Evolutionary conservation across 2,888 invertebrate genomes (phyloP), one percentile per base, ranked within the genome.

Genomic region (Caenorhabditis macrosperma): DNA sequence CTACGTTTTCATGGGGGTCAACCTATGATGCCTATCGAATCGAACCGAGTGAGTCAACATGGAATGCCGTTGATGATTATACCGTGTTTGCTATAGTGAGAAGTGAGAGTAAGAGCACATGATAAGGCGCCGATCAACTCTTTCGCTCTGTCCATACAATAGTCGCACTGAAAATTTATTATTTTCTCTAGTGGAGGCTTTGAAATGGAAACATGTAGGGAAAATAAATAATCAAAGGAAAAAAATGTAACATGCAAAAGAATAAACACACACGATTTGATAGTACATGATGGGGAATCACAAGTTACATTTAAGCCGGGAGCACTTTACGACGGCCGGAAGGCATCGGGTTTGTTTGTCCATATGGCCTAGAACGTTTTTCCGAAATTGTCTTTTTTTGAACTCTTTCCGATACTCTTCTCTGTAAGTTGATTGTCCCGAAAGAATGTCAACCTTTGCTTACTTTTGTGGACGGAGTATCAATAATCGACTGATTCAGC

Each of bases 111-210:
- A 46, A 30, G 54, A 69, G 69, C 60, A 69, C 50, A 35, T 60
- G 69, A 69, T 69, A 69, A 69, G 59, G 48, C 38, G 33, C 50
- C 48, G 68, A 57, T 68, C 48, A 68, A 38, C 68, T 50, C 59
- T 48, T 48, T 68, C 59, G 28, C 33, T 57, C 54, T 41, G 54
- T 41, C 38, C 44, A 41, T 33, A 17, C 17, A 17, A 15, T 54
- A 28, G 50, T 26, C 28, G 26, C 33, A 46, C 17, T 33, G 48
- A 48, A 48, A 17, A 17, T 68, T 68, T 68, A 68, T 68, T 30
- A 68, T 57, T 30, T 50, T 15, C 33, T 30, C 15, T 9, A 48
- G 20, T n/a, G 59, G 26, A 59, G 59, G 48, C 59, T 33, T 35
- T 35, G 20, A 41, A 69, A 60, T 33, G 7, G n/a, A 44, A 28